These are phyloP conservation scores for Drosophila pachea DNA, from an alignment of 1,140 invertebrate genomes.

Conservation along the genomic window DNA sequence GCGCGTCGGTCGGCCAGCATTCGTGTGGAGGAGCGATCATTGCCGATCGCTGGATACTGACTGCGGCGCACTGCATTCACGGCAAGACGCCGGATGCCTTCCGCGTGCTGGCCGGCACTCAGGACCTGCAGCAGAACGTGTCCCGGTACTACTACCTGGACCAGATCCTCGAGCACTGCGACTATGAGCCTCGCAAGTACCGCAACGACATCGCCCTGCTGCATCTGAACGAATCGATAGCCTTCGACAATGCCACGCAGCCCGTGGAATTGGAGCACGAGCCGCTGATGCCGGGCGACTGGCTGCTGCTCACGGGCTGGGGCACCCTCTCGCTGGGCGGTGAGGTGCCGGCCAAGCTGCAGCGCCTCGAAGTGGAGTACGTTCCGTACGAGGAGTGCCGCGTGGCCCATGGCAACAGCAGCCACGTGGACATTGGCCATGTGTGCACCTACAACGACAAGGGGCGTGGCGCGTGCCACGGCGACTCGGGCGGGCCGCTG, in stretches of 20 bases:
- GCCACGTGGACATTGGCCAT: constrained; percentile 78
- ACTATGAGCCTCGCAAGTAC: constrained; percentile 71
- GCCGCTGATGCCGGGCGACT: constrained; percentile 50
- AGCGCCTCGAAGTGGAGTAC: constrained; percentile 68
- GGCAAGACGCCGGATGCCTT: constrained; percentile 45
- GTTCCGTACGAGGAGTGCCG: constrained; percentile 72
- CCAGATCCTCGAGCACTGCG: constrained; percentile 65
- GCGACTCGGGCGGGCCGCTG: constrained; percentile 79
- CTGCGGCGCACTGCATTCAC: constrained; percentile 79
- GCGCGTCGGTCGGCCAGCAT: constrained; percentile 54
- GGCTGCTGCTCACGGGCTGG: constrained; percentile 81
- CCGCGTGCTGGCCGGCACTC: constrained; percentile 67
- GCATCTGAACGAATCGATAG: constrained; percentile 78
- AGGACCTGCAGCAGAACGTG: constrained; percentile 62
- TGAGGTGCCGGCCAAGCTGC: constrained; percentile 62
- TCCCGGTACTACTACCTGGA: constrained; percentile 65
- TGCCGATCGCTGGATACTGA: constrained; percentile 78
- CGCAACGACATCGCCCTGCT: constrained; percentile 81
- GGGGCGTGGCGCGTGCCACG: constrained; percentile 82
- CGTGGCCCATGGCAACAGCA: constrained; percentile 59
- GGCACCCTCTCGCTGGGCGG: constrained; percentile 79
- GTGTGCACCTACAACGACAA: constrained; percentile 82
- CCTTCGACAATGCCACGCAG: constrained; percentile 79
- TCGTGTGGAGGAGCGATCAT: constrained; percentile 80
- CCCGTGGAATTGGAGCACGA: constrained; percentile 66